phyloP scores from a whole-genome alignment of 2,113 vertebrate species.

The Capricornis sumatraensis region DNA sequence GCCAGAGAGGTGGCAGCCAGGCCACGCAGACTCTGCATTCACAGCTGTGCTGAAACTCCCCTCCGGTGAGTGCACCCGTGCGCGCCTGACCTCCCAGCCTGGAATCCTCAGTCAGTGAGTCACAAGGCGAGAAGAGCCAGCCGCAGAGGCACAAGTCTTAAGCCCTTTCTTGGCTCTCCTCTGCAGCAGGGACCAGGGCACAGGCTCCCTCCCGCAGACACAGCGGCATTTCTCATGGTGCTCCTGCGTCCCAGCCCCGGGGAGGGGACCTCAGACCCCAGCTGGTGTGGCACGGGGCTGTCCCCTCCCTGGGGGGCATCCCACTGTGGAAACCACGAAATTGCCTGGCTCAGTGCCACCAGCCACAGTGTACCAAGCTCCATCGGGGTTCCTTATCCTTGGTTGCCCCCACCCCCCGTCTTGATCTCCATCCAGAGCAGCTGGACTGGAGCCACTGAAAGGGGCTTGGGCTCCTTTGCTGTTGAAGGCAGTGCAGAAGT shows the following conservation, averaged over 20 bases:
- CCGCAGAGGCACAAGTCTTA: background rate
- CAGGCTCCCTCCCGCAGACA: background rate
- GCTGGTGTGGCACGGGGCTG: background rate
- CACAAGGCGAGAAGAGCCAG: background rate
- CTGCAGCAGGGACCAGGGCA: background rate
- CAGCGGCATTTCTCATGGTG: fast-evolving
- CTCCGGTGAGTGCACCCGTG: fast-evolving
- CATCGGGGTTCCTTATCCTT: background rate
- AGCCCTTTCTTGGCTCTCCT: background rate
- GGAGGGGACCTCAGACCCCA: too few relatives aligned
- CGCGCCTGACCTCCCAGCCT: background rate
- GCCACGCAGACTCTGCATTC: background rate
- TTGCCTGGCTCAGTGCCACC: background rate
- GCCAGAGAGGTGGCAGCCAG: background rate
- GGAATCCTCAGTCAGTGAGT: background rate
- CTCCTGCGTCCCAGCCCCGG: background rate
- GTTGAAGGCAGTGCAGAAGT: background rate
- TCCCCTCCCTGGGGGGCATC: background rate
- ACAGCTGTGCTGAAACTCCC: background rate
- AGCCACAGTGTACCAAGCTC: background rate
- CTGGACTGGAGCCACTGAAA: background rate
- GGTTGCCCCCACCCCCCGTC: fast-evolving
- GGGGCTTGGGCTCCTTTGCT: background rate
- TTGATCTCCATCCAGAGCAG: background rate
- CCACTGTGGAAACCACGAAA: background rate